Percentiles rank a stretch among this genome's conserved stretches.
Evolutionary conservation across 2,113 vertebrate species (phyloP).

Genomic region (Zosterops japonicus): DNA sequence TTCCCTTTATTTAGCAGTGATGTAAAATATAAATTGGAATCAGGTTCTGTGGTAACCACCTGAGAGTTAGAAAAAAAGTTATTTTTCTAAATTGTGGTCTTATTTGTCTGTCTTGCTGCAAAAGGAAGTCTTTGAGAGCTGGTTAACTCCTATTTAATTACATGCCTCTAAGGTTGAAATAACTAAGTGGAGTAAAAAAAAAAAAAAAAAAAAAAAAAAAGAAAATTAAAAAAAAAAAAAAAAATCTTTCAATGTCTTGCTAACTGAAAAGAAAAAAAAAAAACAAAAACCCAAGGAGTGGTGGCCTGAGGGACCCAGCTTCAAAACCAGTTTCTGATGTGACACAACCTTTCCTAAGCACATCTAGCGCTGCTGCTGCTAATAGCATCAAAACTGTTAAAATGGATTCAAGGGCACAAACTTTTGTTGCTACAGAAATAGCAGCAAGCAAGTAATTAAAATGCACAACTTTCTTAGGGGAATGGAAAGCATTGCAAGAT

Average conservation of each 20-base stretch:
- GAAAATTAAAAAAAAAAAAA: neutral
- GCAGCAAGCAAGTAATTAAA: neutral
- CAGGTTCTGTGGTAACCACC: neutral
- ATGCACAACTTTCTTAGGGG: neutral
- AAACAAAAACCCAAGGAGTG: neutral
- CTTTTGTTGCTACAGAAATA: neutral
- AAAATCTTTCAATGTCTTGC: neutral
- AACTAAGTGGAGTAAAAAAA: neutral
- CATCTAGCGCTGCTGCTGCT: neutral
- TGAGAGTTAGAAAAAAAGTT: neutral
- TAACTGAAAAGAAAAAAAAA: neutral
- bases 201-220: neutral
- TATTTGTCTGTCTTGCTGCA: neutral
- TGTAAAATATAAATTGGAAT: neutral
- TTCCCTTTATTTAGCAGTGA: neutral
- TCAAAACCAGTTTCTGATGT: neutral
- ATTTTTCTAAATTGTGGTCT: neutral
- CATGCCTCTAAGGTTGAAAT: neutral
- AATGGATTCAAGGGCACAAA: neutral
- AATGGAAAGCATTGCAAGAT: neutral
- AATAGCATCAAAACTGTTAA: neutral
- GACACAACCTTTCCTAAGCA: neutral
- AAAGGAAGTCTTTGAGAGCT: conserved; percentile 10
- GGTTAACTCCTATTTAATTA: neutral
- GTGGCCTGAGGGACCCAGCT: neutral